Evolutionary conservation across 1,140 invertebrate genomes (phyloP).

Genomic region (Saccostrea cuccullata): DNA sequence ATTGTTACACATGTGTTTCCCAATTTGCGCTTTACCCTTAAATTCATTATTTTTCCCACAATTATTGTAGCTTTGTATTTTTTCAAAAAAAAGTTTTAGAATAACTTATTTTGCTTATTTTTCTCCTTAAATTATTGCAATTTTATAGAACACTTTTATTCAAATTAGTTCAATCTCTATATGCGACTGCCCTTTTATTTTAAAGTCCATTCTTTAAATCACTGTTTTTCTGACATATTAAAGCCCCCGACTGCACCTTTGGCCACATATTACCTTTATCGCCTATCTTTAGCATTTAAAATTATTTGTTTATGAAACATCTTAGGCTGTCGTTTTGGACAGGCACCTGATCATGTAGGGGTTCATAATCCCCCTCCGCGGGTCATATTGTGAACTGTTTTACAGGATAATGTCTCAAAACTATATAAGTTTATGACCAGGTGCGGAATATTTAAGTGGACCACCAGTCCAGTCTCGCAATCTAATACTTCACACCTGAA

Average conservation of each 20-base stretch:
- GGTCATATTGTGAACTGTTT: neutral
- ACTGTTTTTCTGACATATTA: too few species aligned
- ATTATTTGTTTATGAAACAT: slow-evolving; percentile 2
- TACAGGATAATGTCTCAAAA: neutral
- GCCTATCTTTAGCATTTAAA: neutral
- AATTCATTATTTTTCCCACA: too few species aligned
- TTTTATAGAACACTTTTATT: too few species aligned
- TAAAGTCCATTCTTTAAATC: too few species aligned
- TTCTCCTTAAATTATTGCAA: too few species aligned
- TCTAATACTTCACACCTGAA: neutral
- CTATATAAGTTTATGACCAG: slow-evolving; percentile 1
- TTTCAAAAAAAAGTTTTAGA: too few species aligned
- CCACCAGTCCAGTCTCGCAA: neutral
- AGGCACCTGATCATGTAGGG: neutral
- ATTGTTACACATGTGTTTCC: neutral
- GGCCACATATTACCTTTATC: neutral
- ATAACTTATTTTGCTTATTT: too few species aligned
- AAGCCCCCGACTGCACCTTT: neutral
- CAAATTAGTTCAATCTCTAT: too few species aligned
- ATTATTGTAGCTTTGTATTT: too few species aligned
- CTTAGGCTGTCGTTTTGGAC: neutral
- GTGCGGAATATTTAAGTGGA: slow-evolving; percentile 7
- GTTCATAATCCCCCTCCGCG: neutral
- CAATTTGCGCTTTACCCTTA: neutral
- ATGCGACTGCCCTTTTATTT: too few species aligned